These are phyloP conservation scores for Agrochola lota DNA, from an alignment of 2,888 invertebrate species.

Conservation along the genomic window DNA sequence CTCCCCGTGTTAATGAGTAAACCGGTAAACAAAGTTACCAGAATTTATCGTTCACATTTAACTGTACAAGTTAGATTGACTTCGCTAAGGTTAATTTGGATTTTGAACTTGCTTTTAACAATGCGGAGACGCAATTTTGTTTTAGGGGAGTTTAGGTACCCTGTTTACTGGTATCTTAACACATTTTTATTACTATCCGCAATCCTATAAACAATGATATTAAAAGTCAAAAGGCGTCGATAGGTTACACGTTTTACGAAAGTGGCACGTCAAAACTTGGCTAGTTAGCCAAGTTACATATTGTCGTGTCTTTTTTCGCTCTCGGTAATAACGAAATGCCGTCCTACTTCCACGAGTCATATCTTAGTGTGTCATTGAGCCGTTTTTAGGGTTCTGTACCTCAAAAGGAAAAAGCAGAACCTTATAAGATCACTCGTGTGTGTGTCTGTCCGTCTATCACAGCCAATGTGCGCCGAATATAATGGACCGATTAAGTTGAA, in stretches of 20 bases:
- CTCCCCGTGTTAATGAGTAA: constrained; percentile 61
- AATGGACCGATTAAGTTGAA: no score
- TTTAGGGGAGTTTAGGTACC: constrained; percentile 1
- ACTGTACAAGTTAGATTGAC: constrained; percentile 81
- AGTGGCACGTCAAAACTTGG: neutral
- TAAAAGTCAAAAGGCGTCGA: neutral
- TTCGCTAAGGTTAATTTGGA: constrained; percentile 71
- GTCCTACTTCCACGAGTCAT: no score
- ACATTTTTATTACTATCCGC: neutral
- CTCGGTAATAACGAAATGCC: no score
- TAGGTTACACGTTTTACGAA: neutral
- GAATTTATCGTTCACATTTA: constrained; percentile 77
- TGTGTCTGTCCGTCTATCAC: no score
- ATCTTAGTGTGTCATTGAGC: no score
- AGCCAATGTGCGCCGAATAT: no score
- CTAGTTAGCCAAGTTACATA: neutral
- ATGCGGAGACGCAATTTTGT: constrained; percentile 40
- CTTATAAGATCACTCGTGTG: no score
- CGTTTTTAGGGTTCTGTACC: no score
- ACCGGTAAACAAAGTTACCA: constrained; percentile 73
- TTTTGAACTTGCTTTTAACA: constrained; percentile 64
- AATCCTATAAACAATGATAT: neutral
- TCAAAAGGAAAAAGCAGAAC: no score
- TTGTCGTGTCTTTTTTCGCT: neutral
- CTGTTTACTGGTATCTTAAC: neutral